Base-by-base conservation (phyloP, 2,797 vertebrate species). In the Myripristis jacobus region DNA sequence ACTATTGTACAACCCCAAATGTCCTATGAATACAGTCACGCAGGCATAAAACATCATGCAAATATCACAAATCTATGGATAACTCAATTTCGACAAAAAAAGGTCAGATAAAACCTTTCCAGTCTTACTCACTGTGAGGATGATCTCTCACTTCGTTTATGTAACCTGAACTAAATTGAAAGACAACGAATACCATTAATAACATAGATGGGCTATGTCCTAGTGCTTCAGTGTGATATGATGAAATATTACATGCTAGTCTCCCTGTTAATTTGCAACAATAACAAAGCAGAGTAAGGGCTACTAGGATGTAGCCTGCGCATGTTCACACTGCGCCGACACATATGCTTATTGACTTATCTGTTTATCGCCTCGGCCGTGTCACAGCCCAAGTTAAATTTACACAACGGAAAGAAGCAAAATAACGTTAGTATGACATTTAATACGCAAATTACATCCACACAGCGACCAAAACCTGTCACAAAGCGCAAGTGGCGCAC, bases 401-500 rank as follows among this genome's bases (percentile, higher is more conserved):
- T 2, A 48, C 36, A 59, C 5, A 11, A 0, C 4, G 11, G 16
- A 11, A 0, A 25, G 0, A 47, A 12, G 31, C n/a, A 13, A 54
- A 52, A 27, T 46, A 3, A 38, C 4, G 15, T 19, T 2, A 24
- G 4, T 0, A 0, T 31, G 61, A 43, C 0, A 24, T 67, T 54
- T 15, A 31, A 1, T 10, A 19, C 0, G 3, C 38, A 12, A 41
- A 41, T 41, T 3, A n/a, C 1, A 62, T 38, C 22, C 13, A 41
- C 13, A 41, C 24, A 16, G 2, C 1, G 60, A 6, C 16, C 51
- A 70, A n/a, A 77, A 68, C 6, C 5, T 29, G 41, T 12, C 21
- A n/a, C 10, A 34, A n/a, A 18, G 27, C 66, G 65, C 74, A 82
- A 79, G 70, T 46, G n/a, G 18, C 15, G 36, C 65, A 46, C 48